Percentiles rank a stretch among this genome's conserved stretches.
These are phyloP conservation scores for Craseonycteris thonglongyai DNA, from an alignment of 2,113 vertebrate genomes.

Conservation along the genomic window DNA sequence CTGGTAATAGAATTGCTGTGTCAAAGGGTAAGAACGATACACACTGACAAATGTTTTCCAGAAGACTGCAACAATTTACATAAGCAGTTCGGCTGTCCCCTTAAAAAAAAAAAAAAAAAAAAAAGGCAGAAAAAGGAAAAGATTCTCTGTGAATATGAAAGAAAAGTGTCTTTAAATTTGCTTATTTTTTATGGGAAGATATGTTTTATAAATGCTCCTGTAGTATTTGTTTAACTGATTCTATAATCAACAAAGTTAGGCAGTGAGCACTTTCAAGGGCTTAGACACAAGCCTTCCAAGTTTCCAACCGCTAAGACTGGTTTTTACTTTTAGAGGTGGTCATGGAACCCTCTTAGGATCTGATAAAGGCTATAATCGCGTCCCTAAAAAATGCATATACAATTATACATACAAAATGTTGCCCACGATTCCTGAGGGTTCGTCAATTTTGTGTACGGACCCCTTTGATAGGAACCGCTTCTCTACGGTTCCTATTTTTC, in stretches of 20 bases:
- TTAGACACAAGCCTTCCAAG: not conserved
- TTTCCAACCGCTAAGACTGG: not conserved
- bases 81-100: not conserved
- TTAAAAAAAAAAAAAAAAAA: not conserved
- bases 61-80: not conserved
- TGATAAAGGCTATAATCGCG: not conserved
- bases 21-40: not conserved
- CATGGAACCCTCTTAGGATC: not conserved
- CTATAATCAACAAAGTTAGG: not conserved
- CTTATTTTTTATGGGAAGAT: not conserved
- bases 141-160: not conserved
- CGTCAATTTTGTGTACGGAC: not conserved
- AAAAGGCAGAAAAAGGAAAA: not conserved
- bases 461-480: not conserved
- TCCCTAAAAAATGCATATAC: not conserved
- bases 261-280: not conserved
- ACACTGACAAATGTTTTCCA: not conserved
- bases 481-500: not conserved
- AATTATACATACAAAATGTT: not conserved
- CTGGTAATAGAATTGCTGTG: not conserved
- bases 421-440: not conserved
- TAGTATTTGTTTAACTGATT: not conserved
- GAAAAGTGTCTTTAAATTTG: not conserved
- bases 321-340: not conserved
- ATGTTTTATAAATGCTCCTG: not conserved